Evolutionary conservation across 1,140 invertebrate genomes (phyloP), one percentile per base, ranked within the genome.

Genomic region (Pseudomyrmex dendroicus): DNA sequence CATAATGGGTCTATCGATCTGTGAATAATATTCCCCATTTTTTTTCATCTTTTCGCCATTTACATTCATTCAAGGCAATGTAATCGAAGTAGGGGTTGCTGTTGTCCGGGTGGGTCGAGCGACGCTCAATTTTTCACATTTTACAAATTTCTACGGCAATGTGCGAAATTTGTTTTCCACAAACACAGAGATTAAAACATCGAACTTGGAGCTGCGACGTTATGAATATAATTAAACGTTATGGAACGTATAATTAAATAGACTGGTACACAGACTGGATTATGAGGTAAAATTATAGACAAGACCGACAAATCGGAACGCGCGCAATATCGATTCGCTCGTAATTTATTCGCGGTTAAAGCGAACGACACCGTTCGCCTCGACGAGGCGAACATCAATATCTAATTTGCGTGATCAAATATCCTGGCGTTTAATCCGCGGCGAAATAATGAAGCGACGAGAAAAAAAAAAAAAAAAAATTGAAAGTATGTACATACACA

Each of bases 1-100:
- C n/a, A 52, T 25, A 57, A 74, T 64, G 17, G 25, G 70, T 20
- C 9, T 72, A 83, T 86, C 78, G 68, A 59, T 73, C 84, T 52
- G 57, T 50, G 52, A 87, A 80, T 80, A 84, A 80, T 84, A 73
- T 70, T 56, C 68, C 12, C 25, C 13, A 3, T 1, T 59, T 50
- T 35, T 15, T 22, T 15, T 10, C 59, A 35, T 44, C 15, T 72
- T 22, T n/a, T 46, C 70, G 13, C 0, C 46, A 15, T 13, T 35
- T 35, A 35, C 35, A 35, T 35, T 7, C 35, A 35, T 35, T 35
- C 35, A 7, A 7, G 35, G 5, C 5, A 35, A 35, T 35, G 7
- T 35, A 35, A 35, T 35, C 35, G 5, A 35, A 35, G 35, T 5
- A 35, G 5, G 5, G 5, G 0, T 35, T 35, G 35, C 35, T 35